phyloP scores from a whole-genome alignment of 2,797 vertebrate genomes.

The Chelon labrosus region DNA sequence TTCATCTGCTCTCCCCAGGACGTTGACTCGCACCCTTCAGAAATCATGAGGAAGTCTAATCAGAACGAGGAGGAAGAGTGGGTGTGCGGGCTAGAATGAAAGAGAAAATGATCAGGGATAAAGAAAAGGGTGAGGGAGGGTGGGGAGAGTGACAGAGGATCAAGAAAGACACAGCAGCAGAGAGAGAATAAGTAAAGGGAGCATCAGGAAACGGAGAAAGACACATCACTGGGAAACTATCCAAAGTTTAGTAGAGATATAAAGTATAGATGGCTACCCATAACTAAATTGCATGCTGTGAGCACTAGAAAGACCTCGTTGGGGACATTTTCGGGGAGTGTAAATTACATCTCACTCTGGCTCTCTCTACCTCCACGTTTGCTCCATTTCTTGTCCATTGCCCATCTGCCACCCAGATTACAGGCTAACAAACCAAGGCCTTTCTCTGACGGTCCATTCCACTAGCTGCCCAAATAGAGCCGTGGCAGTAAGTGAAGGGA shows the following conservation, averaged over 20 bases:
- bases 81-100: constrained; percentile 29
- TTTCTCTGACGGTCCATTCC: constrained; percentile 50
- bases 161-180: constrained; percentile 22
- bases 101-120: constrained; percentile 37
- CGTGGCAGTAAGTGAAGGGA: constrained; percentile 48
- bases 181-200: constrained; percentile 34
- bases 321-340: constrained; percentile 51
- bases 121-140: constrained; percentile 27
- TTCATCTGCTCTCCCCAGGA: constrained; percentile 39
- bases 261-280: constrained; percentile 51
- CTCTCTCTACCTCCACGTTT: constrained; percentile 28
- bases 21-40: constrained; percentile 44
- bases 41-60: constrained; percentile 48
- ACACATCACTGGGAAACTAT: constrained; percentile 37
- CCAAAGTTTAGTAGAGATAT: constrained; percentile 50
- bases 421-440: constrained; percentile 45
- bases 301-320: constrained; percentile 45
- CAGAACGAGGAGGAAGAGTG: constrained; percentile 32
- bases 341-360: constrained; percentile 57
- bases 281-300: constrained; percentile 57
- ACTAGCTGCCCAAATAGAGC: constrained; percentile 53
- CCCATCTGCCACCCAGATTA: constrained; percentile 68
- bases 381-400: constrained; percentile 54
- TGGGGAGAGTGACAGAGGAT: constrained; percentile 20
- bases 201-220: constrained; percentile 18